Base-by-base conservation (phyloP, 2,113 vertebrate species). In the Platichthys flesus region DNA sequence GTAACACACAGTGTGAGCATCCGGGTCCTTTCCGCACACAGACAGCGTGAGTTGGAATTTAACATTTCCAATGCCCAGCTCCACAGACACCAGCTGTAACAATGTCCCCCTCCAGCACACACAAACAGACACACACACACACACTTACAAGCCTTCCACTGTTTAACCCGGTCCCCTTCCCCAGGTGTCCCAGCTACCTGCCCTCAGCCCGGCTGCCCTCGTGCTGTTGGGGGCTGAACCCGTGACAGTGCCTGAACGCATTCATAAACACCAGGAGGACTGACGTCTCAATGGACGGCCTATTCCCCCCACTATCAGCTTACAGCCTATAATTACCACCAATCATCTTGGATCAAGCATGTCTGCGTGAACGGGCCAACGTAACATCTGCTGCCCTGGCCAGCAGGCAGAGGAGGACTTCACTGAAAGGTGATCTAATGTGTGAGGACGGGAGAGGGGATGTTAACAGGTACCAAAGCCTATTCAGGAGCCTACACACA, bases 281-380 rank as follows among this genome's bases (percentile, higher is more conserved):
- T 93, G 92, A 95, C 93, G 89, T 93, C 89, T 94, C 69, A 86
- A 94, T 85, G 54, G 93, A 86, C 89, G 69, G 87, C 88, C 15
- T 93, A 90, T 93, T 89, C 88, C 72, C 72, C 26, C 89, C 73
- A 83, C 90, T 94, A 95, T 96, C 94, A 84, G 88, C 74, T 96
- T 95, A 87, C 95, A 93, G 92, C 84, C 78, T 78, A 77, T 92
- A 94, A 96, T 95, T 94, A 95, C 78, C 81, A 83, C 91, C 92
- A 94, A 93, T 93, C 93, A 93, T 92, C 83, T 77, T 78, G 91
- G 92, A 93, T 93, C 90, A 92, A 92, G 90, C 85, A 85, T 75
- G 90, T 92, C 91, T 90, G 91, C 86, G 76, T 90, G 91, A 92
- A 83, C 86, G 28, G 90, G 78, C 87, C 89, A 89, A 85, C 67